A percentile compares a stretch with the other conserved stretches of the same genome.
These are phyloP conservation scores for Scaeva pyrastri DNA, from an alignment of 2,888 invertebrate species.

Conservation along the genomic window DNA sequence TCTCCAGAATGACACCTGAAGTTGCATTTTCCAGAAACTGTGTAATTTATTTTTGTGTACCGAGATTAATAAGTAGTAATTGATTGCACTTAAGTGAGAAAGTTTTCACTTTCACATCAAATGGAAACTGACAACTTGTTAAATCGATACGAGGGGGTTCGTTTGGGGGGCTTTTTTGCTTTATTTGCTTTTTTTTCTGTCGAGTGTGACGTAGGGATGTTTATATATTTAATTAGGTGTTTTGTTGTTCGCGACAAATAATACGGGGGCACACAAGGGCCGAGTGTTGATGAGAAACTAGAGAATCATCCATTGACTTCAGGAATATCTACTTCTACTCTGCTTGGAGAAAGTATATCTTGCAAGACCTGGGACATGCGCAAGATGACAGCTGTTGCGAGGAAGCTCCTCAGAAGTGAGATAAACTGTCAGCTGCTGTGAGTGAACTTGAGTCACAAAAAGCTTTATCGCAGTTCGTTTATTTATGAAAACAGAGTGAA, in stretches of 20 bases:
- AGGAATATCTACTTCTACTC: not conserved
- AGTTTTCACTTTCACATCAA: constrained; percentile 71
- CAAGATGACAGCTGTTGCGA: not conserved
- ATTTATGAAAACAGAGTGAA: constrained; percentile 56
- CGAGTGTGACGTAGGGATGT: constrained; percentile 41
- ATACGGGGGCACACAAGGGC: constrained; percentile 22
- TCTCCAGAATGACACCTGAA: constrained; percentile 75
- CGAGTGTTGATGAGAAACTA: constrained; percentile 65
- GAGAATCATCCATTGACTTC: constrained; percentile 15
- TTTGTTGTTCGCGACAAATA: constrained; percentile 27
- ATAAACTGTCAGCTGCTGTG: constrained; percentile 30
- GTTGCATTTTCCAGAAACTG: constrained; percentile 70
- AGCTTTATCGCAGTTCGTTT: constrained; percentile 60
- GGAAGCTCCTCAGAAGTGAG: constrained; percentile 32
- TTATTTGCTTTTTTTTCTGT: no score
- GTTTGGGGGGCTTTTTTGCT: constrained; percentile 27
- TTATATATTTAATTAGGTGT: constrained; percentile 49
- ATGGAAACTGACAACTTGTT: constrained; percentile 54
- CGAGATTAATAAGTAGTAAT: constrained; percentile 13
- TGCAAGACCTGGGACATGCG: constrained; percentile 40
- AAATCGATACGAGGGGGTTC: constrained; percentile 67
- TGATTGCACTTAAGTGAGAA: constrained; percentile 36
- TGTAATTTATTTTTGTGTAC: constrained; percentile 23
- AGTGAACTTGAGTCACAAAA: not conserved
- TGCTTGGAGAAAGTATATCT: no score